Conservation (phyloP, 2,113 vertebrate genomes). For the Psephotus haematonotus region DNA sequence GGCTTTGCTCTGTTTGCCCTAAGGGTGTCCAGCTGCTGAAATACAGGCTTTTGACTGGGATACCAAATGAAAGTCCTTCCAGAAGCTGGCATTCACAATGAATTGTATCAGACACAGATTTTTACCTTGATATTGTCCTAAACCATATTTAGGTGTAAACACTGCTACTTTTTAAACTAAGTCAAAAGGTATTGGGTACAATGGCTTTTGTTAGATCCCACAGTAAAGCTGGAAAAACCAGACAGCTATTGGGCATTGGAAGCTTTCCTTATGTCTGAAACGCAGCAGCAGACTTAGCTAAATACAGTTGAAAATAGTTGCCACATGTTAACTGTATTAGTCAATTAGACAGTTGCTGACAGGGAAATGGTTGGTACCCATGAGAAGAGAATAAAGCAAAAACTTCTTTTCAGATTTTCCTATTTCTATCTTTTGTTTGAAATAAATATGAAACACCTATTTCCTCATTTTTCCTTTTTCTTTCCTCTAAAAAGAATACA, state of each 20-base stretch:
- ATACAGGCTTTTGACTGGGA: neutral
- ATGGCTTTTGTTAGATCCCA: neutral
- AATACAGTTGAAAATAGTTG: constrained; percentile 48
- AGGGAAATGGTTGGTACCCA: constrained; percentile 15
- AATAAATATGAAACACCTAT: neutral
- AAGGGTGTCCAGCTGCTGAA: constrained; percentile 20
- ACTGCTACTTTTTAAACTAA: neutral
- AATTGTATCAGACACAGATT: neutral
- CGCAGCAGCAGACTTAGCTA: constrained; percentile 4
- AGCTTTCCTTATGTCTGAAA: neutral
- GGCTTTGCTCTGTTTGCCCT: neutral
- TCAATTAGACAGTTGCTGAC: constrained; percentile 37
- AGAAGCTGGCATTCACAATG: neutral
- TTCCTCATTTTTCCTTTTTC: neutral
- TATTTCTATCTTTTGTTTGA: neutral
- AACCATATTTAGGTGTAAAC: neutral
- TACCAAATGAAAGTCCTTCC: neutral
- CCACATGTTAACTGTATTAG: constrained; percentile 43
- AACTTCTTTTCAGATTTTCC: neutral
- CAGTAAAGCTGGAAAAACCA: neutral
- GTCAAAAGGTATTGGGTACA: neutral
- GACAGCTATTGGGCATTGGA: neutral
- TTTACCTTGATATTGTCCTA: neutral
- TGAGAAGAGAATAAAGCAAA: neutral
- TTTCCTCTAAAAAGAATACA: neutral